Evolutionary conservation across 2,888 invertebrate species (phyloP).

Genomic region (Penaeus monodon): DNA sequence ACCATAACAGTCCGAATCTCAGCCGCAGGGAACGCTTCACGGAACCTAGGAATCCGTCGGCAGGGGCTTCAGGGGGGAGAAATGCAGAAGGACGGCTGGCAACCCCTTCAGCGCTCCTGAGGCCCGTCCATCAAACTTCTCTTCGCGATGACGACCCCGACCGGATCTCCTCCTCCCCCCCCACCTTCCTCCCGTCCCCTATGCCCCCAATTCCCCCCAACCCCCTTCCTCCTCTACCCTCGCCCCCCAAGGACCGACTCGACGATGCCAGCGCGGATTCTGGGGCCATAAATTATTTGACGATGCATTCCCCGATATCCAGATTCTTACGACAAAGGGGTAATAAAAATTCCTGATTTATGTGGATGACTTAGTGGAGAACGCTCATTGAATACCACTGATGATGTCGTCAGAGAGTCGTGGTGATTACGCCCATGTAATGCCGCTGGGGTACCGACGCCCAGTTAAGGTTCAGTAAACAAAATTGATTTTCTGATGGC

Average conservation of each 20-base stretch:
- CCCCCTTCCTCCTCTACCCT: background rate
- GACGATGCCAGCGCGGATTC: background rate
- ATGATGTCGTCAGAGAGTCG: constrained; percentile 44
- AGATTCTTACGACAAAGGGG: constrained; percentile 44
- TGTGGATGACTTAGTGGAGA: constrained; percentile 46
- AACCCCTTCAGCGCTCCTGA: background rate
- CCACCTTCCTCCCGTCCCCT: background rate
- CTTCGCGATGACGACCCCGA: background rate
- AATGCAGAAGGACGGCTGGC: too few species aligned
- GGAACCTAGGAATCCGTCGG: too few species aligned
- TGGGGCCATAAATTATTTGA: constrained; percentile 42
- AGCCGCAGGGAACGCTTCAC: too few species aligned
- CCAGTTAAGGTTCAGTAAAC: too few species aligned
- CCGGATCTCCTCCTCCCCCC: background rate
- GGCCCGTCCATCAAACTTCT: background rate
- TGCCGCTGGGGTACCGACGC: constrained; percentile 7
- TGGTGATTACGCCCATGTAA: constrained; percentile 22
- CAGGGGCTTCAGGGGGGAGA: too few species aligned
- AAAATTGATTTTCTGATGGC: too few species aligned
- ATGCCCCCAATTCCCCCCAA: background rate
- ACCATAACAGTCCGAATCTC: too few species aligned
- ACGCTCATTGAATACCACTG: constrained; percentile 46
- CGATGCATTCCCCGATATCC: constrained; percentile 38
- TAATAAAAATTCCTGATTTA: constrained; percentile 55
- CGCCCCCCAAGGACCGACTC: background rate